Conservation (phyloP, 2,113 vertebrate species). For the Phylloscopus trochiloides region DNA sequence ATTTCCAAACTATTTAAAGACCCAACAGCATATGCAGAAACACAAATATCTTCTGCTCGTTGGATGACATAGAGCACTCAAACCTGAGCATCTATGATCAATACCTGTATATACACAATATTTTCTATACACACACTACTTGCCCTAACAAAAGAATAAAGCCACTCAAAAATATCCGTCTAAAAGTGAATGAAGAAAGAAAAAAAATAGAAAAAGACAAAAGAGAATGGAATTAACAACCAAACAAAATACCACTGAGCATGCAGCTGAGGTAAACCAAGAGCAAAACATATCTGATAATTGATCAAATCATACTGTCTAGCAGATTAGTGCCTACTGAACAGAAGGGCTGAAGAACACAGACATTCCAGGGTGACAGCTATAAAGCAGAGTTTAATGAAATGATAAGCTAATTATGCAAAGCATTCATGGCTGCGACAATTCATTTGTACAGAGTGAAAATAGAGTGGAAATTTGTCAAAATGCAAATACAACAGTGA, state of each 20-base stretch:
- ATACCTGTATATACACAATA: accelerated
- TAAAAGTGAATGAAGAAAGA: not conserved
- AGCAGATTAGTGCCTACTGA: not conserved
- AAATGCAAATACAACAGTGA: not conserved
- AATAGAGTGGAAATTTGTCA: not conserved
- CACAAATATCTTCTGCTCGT: not conserved
- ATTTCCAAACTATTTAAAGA: not conserved
- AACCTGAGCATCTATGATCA: not conserved
- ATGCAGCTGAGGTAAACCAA: not conserved
- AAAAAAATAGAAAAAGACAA: accelerated
- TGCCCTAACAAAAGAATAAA: not conserved
- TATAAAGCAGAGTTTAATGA: constrained; percentile 20
- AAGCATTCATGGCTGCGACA: not conserved
- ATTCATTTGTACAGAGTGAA: not conserved
- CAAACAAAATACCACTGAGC: not conserved
- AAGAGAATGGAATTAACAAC: not conserved
- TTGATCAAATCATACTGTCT: not conserved
- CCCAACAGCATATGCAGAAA: not conserved
- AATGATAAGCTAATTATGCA: constrained; percentile 11
- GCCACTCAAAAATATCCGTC: not conserved
- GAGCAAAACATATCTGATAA: not conserved
- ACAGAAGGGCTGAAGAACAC: constrained; percentile 20
- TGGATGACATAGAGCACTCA: not conserved
- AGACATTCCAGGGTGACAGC: not conserved
- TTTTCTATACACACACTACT: not conserved